Evolutionary conservation across 2,113 vertebrate genomes (phyloP).

Genomic region (Syngnathus typhle): DNA sequence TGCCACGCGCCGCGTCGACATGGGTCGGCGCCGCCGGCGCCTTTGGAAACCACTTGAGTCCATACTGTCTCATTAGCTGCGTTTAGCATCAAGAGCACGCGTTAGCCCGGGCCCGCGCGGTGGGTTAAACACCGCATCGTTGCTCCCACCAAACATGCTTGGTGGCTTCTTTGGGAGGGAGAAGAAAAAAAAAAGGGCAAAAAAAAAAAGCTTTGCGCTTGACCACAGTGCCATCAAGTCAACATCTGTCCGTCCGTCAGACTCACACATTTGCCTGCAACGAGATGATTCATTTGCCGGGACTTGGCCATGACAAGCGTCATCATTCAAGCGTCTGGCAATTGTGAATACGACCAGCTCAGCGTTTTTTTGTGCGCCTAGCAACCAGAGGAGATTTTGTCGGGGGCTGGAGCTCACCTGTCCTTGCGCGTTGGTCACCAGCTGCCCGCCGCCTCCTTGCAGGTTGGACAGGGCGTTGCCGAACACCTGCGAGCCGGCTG

Average conservation of each 20-base stretch:
- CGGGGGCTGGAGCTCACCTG: constrained; percentile 77
- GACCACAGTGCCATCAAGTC: neutral
- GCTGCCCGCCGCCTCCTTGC: constrained; percentile 93
- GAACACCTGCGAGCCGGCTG: constrained; percentile 91
- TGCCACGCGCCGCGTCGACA: constrained; percentile 73
- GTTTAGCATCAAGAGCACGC: constrained; percentile 72
- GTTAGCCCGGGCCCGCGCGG: neutral
- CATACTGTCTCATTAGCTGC: constrained; percentile 78
- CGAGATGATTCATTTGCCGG: constrained; percentile 99
- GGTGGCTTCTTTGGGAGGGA: no score
- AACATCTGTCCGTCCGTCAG: constrained; percentile 43
- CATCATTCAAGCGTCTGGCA: constrained; percentile 97
- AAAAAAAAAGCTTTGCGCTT: no score
- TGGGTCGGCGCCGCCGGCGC: constrained; percentile 72
- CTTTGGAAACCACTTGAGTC: constrained; percentile 69
- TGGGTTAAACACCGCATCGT: neutral
- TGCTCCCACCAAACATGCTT: neutral
- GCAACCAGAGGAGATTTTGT: constrained; percentile 53
- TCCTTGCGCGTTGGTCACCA: constrained; percentile 99
- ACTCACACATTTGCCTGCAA: constrained; percentile 86
- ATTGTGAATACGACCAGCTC: constrained; percentile 81
- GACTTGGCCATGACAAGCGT: constrained; percentile 88
- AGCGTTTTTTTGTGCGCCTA: constrained; percentile 19
- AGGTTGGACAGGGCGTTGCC: constrained; percentile 89
- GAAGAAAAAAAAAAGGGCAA: no score